Evolutionary conservation across 2,888 invertebrate species (phyloP), one percentile per base, ranked within the genome.

Genomic region (Amblyjoppa proteus): DNA sequence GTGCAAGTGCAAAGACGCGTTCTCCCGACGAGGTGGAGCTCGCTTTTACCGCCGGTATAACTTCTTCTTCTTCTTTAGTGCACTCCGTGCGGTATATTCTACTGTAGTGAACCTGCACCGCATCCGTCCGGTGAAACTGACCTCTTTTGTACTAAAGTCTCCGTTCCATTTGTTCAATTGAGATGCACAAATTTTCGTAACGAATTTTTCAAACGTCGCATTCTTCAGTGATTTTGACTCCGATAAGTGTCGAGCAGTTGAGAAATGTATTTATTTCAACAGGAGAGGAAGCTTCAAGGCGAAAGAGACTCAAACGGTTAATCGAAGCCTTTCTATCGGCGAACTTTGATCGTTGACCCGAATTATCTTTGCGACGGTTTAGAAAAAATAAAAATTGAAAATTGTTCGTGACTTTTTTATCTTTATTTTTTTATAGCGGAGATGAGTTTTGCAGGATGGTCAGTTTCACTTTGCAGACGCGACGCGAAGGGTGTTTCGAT

Each of bases 1-100:
- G 83, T 51, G 69, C 74, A 74, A 83, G 83, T 83, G 83, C 78
- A 79, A 83, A 83, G 66, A 69, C 83, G 45, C 71, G 71, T 83
- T 71, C 56, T 66, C 83, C 38, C 58, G 31, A 58, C 56, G 71
- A 71, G 41, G 49, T 68, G 53, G 77, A 53, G 56, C 58, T 82
- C 66, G 51, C 75, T 66, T 66, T 49, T 61, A 61, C 74, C 53
- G 28, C 25, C 64, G 13, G 64, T 64, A n/a, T 34, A 64, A 71
- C 71, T 53, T 25, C n/a, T 58, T 41, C n/a, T 58, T 41, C 20
- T 75, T 74, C 49, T 64, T 75, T 64, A 34, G 69, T 51, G 41
- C 69, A 56, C 68, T 69, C 58, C 45, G 56, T 16, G 38, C 28
- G 16, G 28, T 74, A 74, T 41, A 81, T 41, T 34, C 7, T 34